These are phyloP conservation scores for Aleiodes sp. DNA, from an alignment of 1,140 invertebrate species.

Conservation along the genomic window DNA sequence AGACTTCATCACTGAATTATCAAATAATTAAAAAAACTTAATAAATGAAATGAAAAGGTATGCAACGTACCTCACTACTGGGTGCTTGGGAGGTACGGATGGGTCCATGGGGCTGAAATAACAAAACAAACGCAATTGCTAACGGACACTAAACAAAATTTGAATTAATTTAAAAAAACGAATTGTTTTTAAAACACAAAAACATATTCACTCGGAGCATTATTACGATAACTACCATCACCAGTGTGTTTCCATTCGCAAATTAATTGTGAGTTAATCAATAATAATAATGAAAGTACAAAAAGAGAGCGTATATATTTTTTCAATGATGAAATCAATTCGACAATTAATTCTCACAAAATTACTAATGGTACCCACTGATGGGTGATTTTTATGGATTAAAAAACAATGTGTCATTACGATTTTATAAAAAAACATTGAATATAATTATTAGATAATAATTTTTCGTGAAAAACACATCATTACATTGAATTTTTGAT, in stretches of 20 bases:
- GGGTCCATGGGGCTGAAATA: conserved; percentile 75
- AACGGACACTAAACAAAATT: conserved; percentile 63
- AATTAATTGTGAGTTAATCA: not conserved
- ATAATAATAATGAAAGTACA: not conserved
- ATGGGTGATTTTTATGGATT: not conserved
- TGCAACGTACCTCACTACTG: conserved; percentile 72
- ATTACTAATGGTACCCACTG: not conserved
- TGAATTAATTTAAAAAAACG: conserved; percentile 47
- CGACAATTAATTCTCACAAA: not conserved
- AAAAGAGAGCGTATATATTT: not conserved
- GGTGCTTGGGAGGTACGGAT: conserved; percentile 67
- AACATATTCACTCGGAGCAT: too few relatives aligned
- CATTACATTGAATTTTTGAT: not conserved
- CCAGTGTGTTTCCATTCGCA: conserved; percentile 24
- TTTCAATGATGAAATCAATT: not conserved
- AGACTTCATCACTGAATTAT: not conserved
- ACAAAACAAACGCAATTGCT: conserved; percentile 70
- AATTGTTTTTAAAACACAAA: too few relatives aligned
- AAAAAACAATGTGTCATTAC: not conserved
- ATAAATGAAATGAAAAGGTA: conserved; percentile 48
- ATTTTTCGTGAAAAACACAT: too few relatives aligned
- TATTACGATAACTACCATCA: conserved; percentile 24
- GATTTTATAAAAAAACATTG: too few relatives aligned
- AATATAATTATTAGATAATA: too few relatives aligned
- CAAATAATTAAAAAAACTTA: conserved; percentile 7